A percentile compares a stretch with the other conserved stretches of the same genome.
These are phyloP conservation scores for Cryptocephalus primarius DNA, from an alignment of 2,888 invertebrate genomes.

Conservation along the genomic window DNA sequence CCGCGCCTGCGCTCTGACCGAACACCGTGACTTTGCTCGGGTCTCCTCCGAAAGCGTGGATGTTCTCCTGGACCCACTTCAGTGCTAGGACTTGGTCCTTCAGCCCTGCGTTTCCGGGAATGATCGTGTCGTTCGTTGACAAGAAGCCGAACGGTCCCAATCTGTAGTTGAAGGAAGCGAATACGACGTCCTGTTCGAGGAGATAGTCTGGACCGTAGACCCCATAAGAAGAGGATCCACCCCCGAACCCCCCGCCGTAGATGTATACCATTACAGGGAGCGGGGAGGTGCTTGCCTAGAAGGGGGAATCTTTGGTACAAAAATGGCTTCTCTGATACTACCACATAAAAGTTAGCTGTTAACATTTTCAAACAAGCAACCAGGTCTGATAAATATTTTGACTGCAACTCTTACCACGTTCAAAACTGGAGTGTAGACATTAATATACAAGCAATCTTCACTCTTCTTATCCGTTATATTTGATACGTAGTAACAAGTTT, in stretches of 20 bases:
- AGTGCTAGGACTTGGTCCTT: slow-evolving; percentile 18
- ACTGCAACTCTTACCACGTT: slow-evolving; percentile 4
- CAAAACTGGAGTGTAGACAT: slow-evolving; percentile 7
- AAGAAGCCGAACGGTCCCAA: slow-evolving; percentile 24
- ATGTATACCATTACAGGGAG: slow-evolving; percentile 31
- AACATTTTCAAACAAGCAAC: not conserved
- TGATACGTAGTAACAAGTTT: slow-evolving; percentile 11
- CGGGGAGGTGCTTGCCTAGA: slow-evolving; percentile 4
- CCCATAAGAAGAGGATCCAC: slow-evolving; percentile 27
- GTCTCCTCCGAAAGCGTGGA: slow-evolving; percentile 16
- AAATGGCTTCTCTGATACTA: not conserved
- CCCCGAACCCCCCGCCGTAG: slow-evolving; percentile 28
- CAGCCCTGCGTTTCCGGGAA: slow-evolving; percentile 16
- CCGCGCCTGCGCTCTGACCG: slow-evolving; percentile 18
- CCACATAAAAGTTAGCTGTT: too few species aligned
- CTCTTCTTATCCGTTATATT: slow-evolving; percentile 11
- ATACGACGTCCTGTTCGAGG: slow-evolving; percentile 21
- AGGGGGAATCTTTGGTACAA: not conserved
- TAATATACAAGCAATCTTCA: slow-evolving; percentile 11
- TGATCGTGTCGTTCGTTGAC: slow-evolving; percentile 12
- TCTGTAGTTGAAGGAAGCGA: slow-evolving; percentile 28
- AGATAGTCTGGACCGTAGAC: slow-evolving; percentile 32
- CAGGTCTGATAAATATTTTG: not conserved
- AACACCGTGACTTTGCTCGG: slow-evolving; percentile 14
- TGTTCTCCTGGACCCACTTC: slow-evolving; percentile 16